These are phyloP conservation scores for Sycophaga agraensis DNA, from an alignment of 1,140 invertebrate species.

Conservation along the genomic window DNA sequence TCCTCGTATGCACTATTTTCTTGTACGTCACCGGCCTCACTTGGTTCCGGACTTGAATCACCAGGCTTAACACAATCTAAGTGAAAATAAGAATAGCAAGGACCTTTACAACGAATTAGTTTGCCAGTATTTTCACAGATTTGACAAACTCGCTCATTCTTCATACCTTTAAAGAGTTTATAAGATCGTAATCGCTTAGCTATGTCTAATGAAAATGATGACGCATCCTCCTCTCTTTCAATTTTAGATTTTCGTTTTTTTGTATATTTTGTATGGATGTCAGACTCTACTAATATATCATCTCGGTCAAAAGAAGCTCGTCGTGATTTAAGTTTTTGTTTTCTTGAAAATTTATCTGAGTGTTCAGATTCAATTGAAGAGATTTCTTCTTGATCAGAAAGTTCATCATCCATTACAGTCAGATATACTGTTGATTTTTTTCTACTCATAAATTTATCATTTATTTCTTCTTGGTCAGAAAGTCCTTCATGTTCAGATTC, in stretches of 20 bases:
- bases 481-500: neutral
- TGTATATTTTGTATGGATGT: slow-evolving; percentile 27
- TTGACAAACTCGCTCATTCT: slow-evolving; percentile 67
- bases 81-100: slow-evolving; percentile 54
- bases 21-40: slow-evolving; percentile 35
- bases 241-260: slow-evolving; percentile 34
- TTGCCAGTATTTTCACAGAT: slow-evolving; percentile 65
- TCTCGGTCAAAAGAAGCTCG: slow-evolving; percentile 18
- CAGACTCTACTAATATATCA: slow-evolving; percentile 2
- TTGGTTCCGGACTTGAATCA: slow-evolving; percentile 49
- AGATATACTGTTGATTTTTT: slow-evolving; percentile 16
- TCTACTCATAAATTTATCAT: neutral
- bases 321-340: slow-evolving; percentile 10
- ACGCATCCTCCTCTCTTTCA: slow-evolving; percentile 15
- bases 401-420: slow-evolving; percentile 2
- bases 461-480: neutral
- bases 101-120: slow-evolving; percentile 66
- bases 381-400: slow-evolving; percentile 25
- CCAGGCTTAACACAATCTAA: slow-evolving; percentile 50
- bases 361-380: slow-evolving; percentile 31
- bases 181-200: slow-evolving; percentile 49
- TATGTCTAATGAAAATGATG: slow-evolving; percentile 32
- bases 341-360: slow-evolving; percentile 7
- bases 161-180: slow-evolving; percentile 64
- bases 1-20: slow-evolving; percentile 36